Evolutionary conservation across 1,140 invertebrate genomes (phyloP), one percentile per base, ranked within the genome.

Genomic region (Drosophila parabipectinata): DNA sequence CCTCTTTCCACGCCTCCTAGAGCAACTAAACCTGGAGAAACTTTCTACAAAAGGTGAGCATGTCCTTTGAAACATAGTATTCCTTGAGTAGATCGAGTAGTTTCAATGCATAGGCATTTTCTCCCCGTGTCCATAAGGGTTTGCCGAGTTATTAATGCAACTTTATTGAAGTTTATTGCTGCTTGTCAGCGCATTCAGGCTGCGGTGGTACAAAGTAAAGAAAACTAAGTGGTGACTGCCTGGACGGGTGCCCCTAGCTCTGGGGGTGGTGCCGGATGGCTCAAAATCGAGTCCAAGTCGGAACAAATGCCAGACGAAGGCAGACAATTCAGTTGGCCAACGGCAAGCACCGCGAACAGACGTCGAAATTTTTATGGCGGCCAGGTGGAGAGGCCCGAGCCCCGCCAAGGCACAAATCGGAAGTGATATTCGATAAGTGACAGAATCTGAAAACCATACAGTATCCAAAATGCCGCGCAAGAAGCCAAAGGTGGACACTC

Each of bases 401-500:
- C 8, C 26, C 15, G 9, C 10, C 10, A 32, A 9, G n/a, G 32
- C 2, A 0, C 24, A 28, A n/a, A 45, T n/a, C 26, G 51, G 26
- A 8, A 56, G 62, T 56, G 30, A 45, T 21, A 14, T n/a, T 18
- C 9, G 14, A 44, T 4, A 9, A n/a, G 2, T 15, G n/a, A 28
- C 10, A 4, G n/a, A 5, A 69, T n/a, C 30, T 15, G 3, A 30
- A 44, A 21, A 1, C 15, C 9, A 2, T 3, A n/a, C n/a, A 10
- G 3, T 4, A 12, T 37, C 3, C 12, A 78, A 51, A 71, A 92
- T 92, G 91, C 85, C 90, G 12, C 79, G 88, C 12, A 92, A 92
- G 77, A 88, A 89, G 37, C 91, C 90, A 12, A 94, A 94, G 71
- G 90, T 84, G 30, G 93, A 93, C 8, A 79, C 82, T 4, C 92